Evolutionary conservation across 2,888 invertebrate genomes (phyloP), one percentile per base, ranked within the genome.

Genomic region (Therioaphis trifolii): DNA sequence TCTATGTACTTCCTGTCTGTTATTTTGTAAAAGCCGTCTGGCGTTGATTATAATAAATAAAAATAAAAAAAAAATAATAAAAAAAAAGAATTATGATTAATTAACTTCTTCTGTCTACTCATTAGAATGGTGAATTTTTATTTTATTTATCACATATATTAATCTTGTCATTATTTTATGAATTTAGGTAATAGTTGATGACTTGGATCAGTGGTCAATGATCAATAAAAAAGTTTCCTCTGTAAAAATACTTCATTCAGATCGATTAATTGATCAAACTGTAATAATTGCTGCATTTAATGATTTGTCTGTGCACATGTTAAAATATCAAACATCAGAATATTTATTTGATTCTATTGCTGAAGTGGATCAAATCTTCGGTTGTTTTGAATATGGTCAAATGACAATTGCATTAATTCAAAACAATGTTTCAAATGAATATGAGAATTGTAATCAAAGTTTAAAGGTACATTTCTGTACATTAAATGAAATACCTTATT

Each of bases 151-250:
- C n/a, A n/a, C n/a, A n/a, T n/a, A n/a, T n/a, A n/a, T 58, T 24
- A 12, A 12, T n/a, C n/a, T 43, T 40, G 24, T 61, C 11, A 35
- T 35, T 7, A 12, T 74, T 74, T 58, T 75, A 7, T 76, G 2
- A 14, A 12, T 61, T 2, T 66, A 82, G 80, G 35, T 82, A 49
- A n/a, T 82, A 24, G 63, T 35, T 12, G 80, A 82, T 63, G 80
- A 63, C 18, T 63, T 82, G 14, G 24, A 72, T 63, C 63, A 63
- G n/a, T 82, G 80, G 80, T 71, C 80, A 49, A 21, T 82, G 58
- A 82, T 82, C 35, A 21, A 82, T 63, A 35, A 72, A 35, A 72
- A 15, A 61, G 72, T 82, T 49, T 63, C 52, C 29, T 49, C 63
- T 18, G 49, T 82, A 12, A 40, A 21, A 61, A 63, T 82, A 21